A percentile compares a stretch with the other conserved stretches of the same genome.
Evolutionary conservation across 2,888 invertebrate genomes (phyloP).

Genomic region (Loripinus fragilis): DNA sequence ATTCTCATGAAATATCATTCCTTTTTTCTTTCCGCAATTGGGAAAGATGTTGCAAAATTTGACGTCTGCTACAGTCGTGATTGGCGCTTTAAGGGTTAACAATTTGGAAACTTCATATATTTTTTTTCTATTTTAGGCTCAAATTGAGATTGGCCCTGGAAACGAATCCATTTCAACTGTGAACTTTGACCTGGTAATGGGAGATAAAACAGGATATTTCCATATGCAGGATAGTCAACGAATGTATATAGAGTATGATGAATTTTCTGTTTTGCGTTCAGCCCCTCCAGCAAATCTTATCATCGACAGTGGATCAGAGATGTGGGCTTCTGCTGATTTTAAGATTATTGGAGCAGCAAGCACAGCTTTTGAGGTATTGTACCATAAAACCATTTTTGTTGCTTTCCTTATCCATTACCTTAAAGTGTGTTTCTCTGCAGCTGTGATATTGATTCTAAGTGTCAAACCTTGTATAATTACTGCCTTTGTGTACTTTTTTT

Average conservation of each 20-base stretch:
- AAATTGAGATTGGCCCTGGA: conserved; percentile 61
- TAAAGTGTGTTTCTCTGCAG: no score
- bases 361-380: conserved; percentile 62
- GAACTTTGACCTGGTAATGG: conserved; percentile 66
- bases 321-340: conserved; percentile 67
- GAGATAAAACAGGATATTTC: conserved; percentile 68
- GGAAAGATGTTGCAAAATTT: no score
- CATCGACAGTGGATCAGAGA: conserved; percentile 60
- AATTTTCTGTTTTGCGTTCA: conserved; percentile 57
- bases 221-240: conserved; percentile 58
- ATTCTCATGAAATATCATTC: no score
- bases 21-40: no score
- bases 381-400: no score
- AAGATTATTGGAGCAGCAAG: conserved; percentile 62
- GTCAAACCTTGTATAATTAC: no score
- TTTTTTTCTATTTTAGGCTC: conserved; percentile 55
- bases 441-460: no score
- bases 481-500: no score
- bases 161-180: conserved; percentile 45
- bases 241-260: conserved; percentile 65
- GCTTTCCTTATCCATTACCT: no score
- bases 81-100: no score
- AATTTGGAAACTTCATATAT: no score
- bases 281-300: conserved; percentile 69
- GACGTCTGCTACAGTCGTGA: no score